Evolutionary conservation across 2,888 invertebrate species (phyloP), one percentile per base, ranked within the genome.

Genomic region (Drosophila barbarae): DNA sequence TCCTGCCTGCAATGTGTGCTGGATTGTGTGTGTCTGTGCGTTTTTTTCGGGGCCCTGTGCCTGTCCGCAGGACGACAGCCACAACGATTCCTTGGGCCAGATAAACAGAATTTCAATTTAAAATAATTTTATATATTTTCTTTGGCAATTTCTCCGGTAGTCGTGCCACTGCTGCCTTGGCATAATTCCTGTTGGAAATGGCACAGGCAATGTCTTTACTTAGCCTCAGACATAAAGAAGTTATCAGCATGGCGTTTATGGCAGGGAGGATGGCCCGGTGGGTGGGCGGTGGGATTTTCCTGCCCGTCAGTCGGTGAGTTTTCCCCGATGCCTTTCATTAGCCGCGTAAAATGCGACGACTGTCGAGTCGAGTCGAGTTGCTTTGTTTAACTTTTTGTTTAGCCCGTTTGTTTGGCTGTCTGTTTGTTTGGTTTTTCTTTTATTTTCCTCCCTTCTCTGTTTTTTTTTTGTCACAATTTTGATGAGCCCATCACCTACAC

Each of bases 81-180:
- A 38, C 10, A 8, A 58, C 60, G 78, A 79, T 79, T 79, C 75
- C 60, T 54, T 73, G 64, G 68, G 63, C 59, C 66, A 71, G 81
- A 81, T 81, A 81, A 81, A 80, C 84, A 73, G 81, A 85, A 85
- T 81, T 85, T 85, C 84, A 81, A 85, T 81, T 81, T 85, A 81
- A 85, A 81, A 84, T 82, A 85, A 68, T 68, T 68, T 68, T 70
- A 51, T 66, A 65, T 63, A 69, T 69, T 50, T 69, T 58, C 59
- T 32, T 46, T 69, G 69, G 38, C 41, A 49, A 68, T 68, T 66
- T 56, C 49, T 51, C 21, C 61, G 23, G 18, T 60, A 38, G 30
- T 46, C 26, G n/a, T 41, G 28, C 28, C 2, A 5, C 28, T 76
- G 85, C 84, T 80, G 81, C 68, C 72, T 80, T 75, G 65, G 85